Evolutionary conservation across 1,140 invertebrate genomes (phyloP), one percentile per base, ranked within the genome.

Genomic region (Pygmarrhopalites habei): DNA sequence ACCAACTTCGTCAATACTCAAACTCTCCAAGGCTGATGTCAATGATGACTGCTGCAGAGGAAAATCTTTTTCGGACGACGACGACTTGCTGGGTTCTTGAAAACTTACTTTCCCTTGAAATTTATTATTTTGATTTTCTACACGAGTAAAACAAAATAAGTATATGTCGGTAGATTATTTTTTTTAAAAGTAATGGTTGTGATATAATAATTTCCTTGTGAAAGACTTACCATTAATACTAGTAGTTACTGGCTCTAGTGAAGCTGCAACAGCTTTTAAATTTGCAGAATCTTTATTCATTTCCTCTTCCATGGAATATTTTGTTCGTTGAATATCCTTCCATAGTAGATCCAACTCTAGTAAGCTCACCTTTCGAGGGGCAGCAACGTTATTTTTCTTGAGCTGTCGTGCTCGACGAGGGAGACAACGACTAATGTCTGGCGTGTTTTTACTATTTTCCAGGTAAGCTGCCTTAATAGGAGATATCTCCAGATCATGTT

Each of bases 271-370:
- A 1, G 41, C 53, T 25, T 56, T 56, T 25, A 62, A 28, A 26
- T 19, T 39, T 19, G 32, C 60, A 2, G 60, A 46, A 5, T 21
- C 35, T 35, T 47, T 56, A 14, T 55, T 26, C 28, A 67, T 62
- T 3, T 67, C 61, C n/a, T 59, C 26, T 29, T 67, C 62, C 47
- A 67, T 53, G 23, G 19, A 21, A 1, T 43, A 15, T 35, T 67
- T 67, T 14, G 65, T 67, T 19, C 46, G 28, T 25, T 47, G 60
- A 46, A 67, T 67, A 19, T 63, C 65, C 28, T 28, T 44, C 60
- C 60, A 67, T 19, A 67, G 30, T 44, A 56, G 25, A 32, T 62
- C 56, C 19, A 67, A 30, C 12, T 62, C 60, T 2, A 29, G 28
- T 19, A 67, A 39, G 26, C 60, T 66, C n/a, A 49, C 60, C 26